These are phyloP conservation scores for Oryzias sinensis DNA, from an alignment of 2,797 vertebrate species.

Conservation along the genomic window DNA sequence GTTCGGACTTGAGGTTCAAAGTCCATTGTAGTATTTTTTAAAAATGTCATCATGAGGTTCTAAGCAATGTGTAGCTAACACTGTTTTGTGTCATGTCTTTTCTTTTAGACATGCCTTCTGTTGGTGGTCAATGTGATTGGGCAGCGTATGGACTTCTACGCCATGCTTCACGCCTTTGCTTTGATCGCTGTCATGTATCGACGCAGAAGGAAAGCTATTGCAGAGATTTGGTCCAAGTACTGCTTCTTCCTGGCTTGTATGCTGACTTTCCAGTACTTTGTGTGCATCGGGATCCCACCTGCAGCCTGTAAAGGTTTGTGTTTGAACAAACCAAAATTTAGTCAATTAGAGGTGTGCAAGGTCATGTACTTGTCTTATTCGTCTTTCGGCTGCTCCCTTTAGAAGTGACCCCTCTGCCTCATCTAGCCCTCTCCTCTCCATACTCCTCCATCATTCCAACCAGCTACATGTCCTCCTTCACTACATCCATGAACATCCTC, in stretches of 20 bases:
- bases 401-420: too few relatives aligned
- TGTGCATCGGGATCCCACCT: conserved; percentile 95
- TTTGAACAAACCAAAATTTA: not conserved
- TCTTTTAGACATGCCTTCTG: conserved; percentile 90
- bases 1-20: conserved; percentile 91
- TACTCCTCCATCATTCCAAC: too few relatives aligned
- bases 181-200: conserved; percentile 88
- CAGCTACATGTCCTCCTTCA: too few relatives aligned
- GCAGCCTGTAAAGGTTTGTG: conserved; percentile 90
- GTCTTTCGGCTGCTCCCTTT: too few relatives aligned
- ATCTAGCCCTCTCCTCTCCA: too few relatives aligned
- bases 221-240: conserved; percentile 97
- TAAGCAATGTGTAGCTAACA: not conserved
- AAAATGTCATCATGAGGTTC: not conserved
- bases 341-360: too few relatives aligned
- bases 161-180: conserved; percentile 92
- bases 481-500: too few relatives aligned
- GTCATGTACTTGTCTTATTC: too few relatives aligned
- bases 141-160: conserved; percentile 98
- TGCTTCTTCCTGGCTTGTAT: conserved; percentile 95
- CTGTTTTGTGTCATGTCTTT: not conserved
- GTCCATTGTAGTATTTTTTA: too few relatives aligned
- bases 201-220: conserved; percentile 95
- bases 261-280: conserved; percentile 92
- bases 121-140: conserved; percentile 94